phyloP scores from a whole-genome alignment of 2,113 vertebrate species.

The Salvelinus namaycush region DNA sequence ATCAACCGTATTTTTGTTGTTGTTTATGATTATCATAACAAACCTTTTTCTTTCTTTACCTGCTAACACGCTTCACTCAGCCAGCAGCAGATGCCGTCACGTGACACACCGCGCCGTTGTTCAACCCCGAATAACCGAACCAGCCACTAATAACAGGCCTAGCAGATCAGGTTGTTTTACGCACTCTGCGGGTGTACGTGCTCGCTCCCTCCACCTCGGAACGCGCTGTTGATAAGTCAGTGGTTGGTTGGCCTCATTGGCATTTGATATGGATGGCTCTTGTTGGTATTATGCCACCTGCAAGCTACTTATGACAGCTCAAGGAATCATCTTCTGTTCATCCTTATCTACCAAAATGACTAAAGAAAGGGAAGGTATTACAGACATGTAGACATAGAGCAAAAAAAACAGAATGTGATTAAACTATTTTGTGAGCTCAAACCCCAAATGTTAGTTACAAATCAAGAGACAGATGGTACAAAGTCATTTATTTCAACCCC shows the following conservation, averaged over 20 bases:
- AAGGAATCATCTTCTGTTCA: too few relatives aligned
- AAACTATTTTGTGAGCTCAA: too few relatives aligned
- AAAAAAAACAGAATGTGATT: too few relatives aligned
- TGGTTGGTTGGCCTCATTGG: background rate
- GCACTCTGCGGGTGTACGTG: background rate
- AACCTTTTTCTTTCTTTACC: constrained; percentile 61
- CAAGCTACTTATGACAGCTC: too few relatives aligned
- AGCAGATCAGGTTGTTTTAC: constrained; percentile 35
- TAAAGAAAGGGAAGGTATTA: too few relatives aligned
- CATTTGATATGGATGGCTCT: too few relatives aligned
- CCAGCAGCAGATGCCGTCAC: constrained; percentile 74
- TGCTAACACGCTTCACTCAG: constrained; percentile 78
- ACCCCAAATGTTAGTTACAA: too few relatives aligned
- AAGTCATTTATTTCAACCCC: too few relatives aligned
- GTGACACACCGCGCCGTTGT: constrained; percentile 65
- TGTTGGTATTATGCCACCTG: too few relatives aligned
- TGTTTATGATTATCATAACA: background rate
- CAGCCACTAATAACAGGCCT: background rate
- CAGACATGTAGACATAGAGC: too few relatives aligned
- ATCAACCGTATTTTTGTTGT: background rate
- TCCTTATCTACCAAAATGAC: too few relatives aligned
- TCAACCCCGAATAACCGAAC: constrained; percentile 39
- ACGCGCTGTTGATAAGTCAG: background rate
- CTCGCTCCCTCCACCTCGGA: constrained; percentile 11
- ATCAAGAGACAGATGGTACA: too few relatives aligned